Percentiles rank a stretch among this genome's conserved stretches.
Conservation (phyloP, 2,888 invertebrate species). For the Ochropacha duplaris region DNA sequence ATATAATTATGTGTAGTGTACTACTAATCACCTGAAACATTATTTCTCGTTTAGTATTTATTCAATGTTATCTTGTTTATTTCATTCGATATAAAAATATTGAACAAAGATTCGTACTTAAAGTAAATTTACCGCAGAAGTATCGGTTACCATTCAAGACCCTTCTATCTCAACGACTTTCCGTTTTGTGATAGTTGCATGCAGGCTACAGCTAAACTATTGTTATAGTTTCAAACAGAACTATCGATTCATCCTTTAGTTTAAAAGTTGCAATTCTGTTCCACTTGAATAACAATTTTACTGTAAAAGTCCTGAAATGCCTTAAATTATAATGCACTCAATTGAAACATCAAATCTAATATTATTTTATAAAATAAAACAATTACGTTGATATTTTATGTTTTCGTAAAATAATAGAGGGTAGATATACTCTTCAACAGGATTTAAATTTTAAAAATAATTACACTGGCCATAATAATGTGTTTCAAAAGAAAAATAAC, state of each 20-base stretch:
- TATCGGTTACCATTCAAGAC: neutral
- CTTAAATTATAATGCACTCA: too few species aligned
- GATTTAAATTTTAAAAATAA: too few species aligned
- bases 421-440: too few species aligned
- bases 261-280: neutral
- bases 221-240: neutral
- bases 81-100: neutral
- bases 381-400: too few species aligned
- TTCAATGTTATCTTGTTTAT: neutral
- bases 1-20: too few species aligned
- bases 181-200: neutral
- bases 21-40: too few species aligned
- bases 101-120: neutral
- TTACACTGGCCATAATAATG: too few species aligned
- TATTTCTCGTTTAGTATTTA: too few species aligned
- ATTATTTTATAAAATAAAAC: too few species aligned
- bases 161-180: neutral
- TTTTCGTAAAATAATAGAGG: too few species aligned
- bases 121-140: neutral
- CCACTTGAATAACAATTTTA: neutral
- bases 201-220: neutral
- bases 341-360: too few species aligned
- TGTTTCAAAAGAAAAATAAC: too few species aligned
- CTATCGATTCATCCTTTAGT: neutral
- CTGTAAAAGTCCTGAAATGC: neutral